Evolutionary conservation across 2,888 invertebrate genomes (phyloP), one percentile per base, ranked within the genome.

Genomic region (Acanthosepion esculentum): DNA sequence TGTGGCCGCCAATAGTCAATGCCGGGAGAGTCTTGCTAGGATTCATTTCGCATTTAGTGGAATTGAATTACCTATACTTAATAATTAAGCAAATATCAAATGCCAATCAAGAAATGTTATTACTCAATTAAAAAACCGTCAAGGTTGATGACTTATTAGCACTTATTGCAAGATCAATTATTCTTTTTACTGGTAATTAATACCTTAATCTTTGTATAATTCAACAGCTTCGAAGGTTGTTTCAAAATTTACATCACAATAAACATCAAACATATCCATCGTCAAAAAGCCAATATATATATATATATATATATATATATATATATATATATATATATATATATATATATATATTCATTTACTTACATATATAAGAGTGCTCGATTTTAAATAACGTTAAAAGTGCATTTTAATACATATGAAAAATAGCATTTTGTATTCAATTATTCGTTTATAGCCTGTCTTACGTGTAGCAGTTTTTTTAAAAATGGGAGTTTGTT

Each of bases 221-320:
- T 59, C 23, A 59, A 59, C 33, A 78, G 78, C n/a, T 12, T 78
- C n/a, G 4, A n/a, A 78, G 6, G n/a, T n/a, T n/a, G 23, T 33
- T 78, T 78, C 33, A 12, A 78, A 78, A 78, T 8, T 78, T 29
- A 78, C 10, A 12, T 8, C n/a, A 33, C n/a, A 33, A 12, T 23
- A 78, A 78, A 78, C 5, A 78, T 59, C 23, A 91, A 41, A 91
- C 18, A 91, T 33, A 92, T 23, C 8, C 10, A 92, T 92, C 20
- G 12, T 26, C 8, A 92, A 48, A 20, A 10, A 15, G 26, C 4
- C n/a, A 18, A 91, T 91, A 23, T 23, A 91, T 91, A 91, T 91
- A 91, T 91, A 91, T 91, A 41, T 41, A n/a, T 91, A n/a, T 91
- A n/a, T 91, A n/a, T 91, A n/a, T 91, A n/a, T 91, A n/a, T 91